Conservation (phyloP, 2,888 invertebrate species). For the Lomographa bimaculata region DNA sequence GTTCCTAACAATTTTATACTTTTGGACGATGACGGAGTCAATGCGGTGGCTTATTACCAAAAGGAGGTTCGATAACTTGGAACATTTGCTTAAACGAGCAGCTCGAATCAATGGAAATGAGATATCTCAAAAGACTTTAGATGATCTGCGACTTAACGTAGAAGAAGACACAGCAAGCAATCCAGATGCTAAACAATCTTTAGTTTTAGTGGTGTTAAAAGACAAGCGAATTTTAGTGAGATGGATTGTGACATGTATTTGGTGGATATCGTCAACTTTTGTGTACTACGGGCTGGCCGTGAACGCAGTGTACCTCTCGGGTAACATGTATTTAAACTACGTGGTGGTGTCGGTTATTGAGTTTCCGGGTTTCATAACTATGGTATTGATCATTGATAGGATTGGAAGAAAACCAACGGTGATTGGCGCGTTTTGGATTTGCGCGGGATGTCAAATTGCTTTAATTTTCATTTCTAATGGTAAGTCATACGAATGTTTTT, state of each 20-base stretch:
- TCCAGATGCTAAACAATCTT: too few species aligned
- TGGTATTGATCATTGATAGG: constrained; percentile 20
- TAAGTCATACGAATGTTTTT: too few species aligned
- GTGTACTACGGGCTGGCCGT: constrained; percentile 90
- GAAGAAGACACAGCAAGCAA: too few species aligned
- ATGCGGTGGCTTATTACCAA: too few species aligned
- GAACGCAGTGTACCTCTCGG: constrained; percentile 87
- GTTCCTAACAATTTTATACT: too few species aligned
- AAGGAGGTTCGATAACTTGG: too few species aligned
- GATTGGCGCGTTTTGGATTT: constrained; percentile 82
- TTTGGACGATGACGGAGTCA: too few species aligned
- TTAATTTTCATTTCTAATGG: constrained; percentile 81
- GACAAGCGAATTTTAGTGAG: neutral
- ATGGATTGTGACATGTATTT: constrained; percentile 11
- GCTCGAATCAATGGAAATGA: too few species aligned
- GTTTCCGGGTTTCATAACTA: constrained; percentile 79
- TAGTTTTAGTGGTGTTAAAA: neutral
- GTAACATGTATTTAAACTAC: constrained; percentile 89
- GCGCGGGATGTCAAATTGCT: constrained; percentile 83
- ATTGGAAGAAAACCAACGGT: constrained; percentile 39
- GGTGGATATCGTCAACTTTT: constrained; percentile 88
- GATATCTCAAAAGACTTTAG: too few species aligned
- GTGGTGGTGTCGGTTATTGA: constrained; percentile 83
- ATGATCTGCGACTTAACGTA: too few species aligned
- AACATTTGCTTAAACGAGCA: too few species aligned